These are phyloP conservation scores for Ctenomys sociabilis DNA, from an alignment of 2,113 vertebrate species.

Conservation along the genomic window DNA sequence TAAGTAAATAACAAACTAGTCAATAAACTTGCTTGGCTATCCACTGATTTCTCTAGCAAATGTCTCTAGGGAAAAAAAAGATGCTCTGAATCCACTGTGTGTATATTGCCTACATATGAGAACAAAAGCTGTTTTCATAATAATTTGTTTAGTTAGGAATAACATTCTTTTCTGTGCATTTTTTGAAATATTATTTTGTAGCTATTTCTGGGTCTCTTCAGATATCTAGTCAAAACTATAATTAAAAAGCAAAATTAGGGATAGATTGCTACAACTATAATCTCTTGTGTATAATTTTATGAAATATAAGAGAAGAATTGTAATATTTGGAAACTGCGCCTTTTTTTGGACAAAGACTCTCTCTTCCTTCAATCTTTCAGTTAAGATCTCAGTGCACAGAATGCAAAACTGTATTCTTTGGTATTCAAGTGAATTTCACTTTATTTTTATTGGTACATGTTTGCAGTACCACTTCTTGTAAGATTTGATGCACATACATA, in stretches of 20 bases:
- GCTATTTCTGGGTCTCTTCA: not conserved
- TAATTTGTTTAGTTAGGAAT: conserved; percentile 7
- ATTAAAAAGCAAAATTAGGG: not conserved
- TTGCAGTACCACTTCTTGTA: not conserved
- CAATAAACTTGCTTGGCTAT: not conserved
- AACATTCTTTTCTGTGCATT: not conserved
- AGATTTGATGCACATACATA: not conserved
- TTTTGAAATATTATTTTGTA: not conserved
- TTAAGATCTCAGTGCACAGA: not conserved
- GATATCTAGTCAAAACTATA: not conserved
- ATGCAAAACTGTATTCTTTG: not conserved
- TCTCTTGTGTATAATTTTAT: not conserved
- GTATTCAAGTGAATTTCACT: not conserved
- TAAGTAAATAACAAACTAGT: not conserved
- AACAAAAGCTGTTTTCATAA: not conserved
- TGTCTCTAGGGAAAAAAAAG: not conserved
- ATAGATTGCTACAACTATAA: too few relatives aligned
- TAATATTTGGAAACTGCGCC: not conserved
- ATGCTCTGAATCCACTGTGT: not conserved
- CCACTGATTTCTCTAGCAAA: not conserved
- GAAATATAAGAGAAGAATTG: not conserved
- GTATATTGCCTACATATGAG: not conserved
- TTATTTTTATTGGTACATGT: not conserved
- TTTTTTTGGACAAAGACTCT: not conserved
- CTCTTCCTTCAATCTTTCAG: not conserved